phyloP scores from a whole-genome alignment of 2,113 vertebrate species.

The Elanoides forficatus region DNA sequence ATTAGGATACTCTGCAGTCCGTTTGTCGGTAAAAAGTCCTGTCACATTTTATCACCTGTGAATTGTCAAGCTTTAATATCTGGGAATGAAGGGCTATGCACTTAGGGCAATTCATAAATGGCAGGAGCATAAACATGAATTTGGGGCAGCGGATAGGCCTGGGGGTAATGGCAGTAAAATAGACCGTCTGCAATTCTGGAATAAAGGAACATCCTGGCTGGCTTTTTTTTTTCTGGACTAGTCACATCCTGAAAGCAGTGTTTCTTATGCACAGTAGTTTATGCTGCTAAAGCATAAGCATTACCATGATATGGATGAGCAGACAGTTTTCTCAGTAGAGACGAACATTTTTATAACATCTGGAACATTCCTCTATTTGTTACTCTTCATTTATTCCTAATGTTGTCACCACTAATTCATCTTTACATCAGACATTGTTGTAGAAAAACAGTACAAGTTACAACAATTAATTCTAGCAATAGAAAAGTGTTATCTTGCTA shows the following conservation, averaged over 20 bases:
- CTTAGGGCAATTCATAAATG: background rate
- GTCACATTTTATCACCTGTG: slow-evolving; percentile 15
- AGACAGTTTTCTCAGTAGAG: background rate
- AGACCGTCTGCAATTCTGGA: background rate
- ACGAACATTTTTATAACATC: background rate
- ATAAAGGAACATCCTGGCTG: background rate
- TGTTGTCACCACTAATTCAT: background rate
- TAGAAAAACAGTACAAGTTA: background rate
- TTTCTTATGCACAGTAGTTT: background rate
- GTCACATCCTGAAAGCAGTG: background rate
- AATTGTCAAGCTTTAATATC: background rate
- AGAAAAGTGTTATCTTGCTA: background rate
- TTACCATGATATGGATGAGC: background rate
- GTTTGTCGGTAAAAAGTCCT: background rate
- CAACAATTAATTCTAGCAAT: background rate
- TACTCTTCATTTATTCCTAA: background rate
- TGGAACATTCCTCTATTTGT: background rate
- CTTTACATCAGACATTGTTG: background rate
- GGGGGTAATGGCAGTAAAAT: background rate
- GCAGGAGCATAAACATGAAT: background rate
- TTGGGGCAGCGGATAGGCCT: background rate
- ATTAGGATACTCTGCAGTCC: background rate
- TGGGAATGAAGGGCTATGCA: background rate
- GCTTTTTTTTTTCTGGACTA: background rate
- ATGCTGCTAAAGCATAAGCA: background rate